Base-by-base conservation (phyloP, 2,113 vertebrate species). In the Paracanthobrama guichenoti region DNA sequence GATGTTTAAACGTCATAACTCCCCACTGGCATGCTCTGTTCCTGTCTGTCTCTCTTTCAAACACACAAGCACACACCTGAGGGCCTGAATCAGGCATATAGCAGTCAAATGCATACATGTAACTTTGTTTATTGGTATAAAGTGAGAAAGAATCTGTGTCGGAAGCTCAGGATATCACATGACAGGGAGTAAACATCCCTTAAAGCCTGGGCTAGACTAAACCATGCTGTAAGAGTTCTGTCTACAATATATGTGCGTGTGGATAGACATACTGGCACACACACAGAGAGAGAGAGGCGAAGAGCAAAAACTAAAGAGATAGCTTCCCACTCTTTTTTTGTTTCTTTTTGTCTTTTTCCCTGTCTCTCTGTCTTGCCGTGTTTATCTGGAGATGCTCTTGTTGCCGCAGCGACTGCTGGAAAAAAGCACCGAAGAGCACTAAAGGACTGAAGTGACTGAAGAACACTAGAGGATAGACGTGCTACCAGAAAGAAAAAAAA, bases 321-420 rank as follows among this genome's bases (percentile, higher is more conserved):
- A 64, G 59, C 59, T 13, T 67, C 60, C 24, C 16, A 39, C 24
- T 75, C n/a, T 39, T 42, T 62, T 48, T 88, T 53, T 46, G 42
- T 85, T 44, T 69, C 44, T 84, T 59, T 75, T 48, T 35, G 18
- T 48, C 66, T 83, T 12, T 39, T 28, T 53, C n/a, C 10, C 79
- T 55, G 55, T 64, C 55, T 79, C 24, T 26, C 75, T 73, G 35
- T 81, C 66, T 48, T 53, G 39, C 75, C 1, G n/a, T 81, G 69
- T 67, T 84, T 64, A 71, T 83, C 72, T 24, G 79, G 46, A 31
- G 84, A 86, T 66, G 60, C 48, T 69, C 89, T 78, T 89, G 90
- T 89, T 81, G 86, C 90, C 84, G 84, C 89, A 81, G 92, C 89
- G 89, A 92, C 89, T 86, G 89, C 44, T 59, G 77, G 81, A 83